phyloP scores from a whole-genome alignment of 1,140 invertebrate genomes.

The Cardiocondyla obscurior region DNA sequence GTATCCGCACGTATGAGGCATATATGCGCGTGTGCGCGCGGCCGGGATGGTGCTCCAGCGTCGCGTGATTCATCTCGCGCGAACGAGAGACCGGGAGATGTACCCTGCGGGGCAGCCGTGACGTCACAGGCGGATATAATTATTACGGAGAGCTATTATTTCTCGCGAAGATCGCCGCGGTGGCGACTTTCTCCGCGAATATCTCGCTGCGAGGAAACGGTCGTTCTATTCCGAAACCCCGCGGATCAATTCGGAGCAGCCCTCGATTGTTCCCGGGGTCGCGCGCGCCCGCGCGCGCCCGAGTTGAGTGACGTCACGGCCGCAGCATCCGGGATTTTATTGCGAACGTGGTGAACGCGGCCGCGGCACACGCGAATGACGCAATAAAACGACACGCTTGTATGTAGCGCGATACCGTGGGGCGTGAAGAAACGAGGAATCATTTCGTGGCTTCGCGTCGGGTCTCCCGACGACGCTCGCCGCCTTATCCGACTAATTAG shows the following conservation, averaged over 20 bases:
- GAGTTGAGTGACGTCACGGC: slow-evolving; percentile 33
- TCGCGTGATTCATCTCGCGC: slow-evolving; percentile 66
- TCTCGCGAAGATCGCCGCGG: background rate
- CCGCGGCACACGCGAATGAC: slow-evolving; percentile 32
- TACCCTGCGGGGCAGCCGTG: background rate
- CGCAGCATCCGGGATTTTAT: slow-evolving; percentile 48
- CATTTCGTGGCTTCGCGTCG: slow-evolving; percentile 1
- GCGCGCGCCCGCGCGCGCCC: no score
- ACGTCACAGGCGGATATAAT: background rate
- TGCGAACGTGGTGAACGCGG: slow-evolving; percentile 7
- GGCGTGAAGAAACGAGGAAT: background rate
- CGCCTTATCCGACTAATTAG: slow-evolving; percentile 54
- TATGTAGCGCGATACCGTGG: slow-evolving; percentile 18
- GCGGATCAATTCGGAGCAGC: slow-evolving; percentile 5
- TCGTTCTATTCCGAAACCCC: slow-evolving; percentile 2
- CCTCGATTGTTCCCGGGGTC: slow-evolving; percentile 23
- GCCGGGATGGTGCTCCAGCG: background rate
- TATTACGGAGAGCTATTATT: background rate
- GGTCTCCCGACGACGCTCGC: background rate
- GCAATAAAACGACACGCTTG: slow-evolving; percentile 51
- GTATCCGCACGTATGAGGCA: slow-evolving; percentile 46
- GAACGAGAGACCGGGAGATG: background rate
- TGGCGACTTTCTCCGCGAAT: background rate
- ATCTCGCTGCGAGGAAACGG: background rate
- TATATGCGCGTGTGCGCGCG: slow-evolving; percentile 54